Evolutionary conservation across 2,888 invertebrate genomes (phyloP).

Genomic region (Siphlonurus alternatus): DNA sequence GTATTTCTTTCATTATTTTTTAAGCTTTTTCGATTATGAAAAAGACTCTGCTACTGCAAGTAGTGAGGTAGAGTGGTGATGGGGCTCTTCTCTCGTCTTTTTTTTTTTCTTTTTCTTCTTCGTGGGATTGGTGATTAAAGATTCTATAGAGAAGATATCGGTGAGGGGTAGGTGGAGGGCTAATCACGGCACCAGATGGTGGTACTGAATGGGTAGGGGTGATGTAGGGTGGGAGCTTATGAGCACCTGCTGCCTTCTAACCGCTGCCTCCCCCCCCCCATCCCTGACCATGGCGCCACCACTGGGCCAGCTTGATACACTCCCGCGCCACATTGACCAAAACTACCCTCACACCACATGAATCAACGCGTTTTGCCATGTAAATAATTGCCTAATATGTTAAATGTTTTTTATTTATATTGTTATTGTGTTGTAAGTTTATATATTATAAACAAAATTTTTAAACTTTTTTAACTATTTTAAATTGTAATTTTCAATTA

Average conservation of each 20-base stretch:
- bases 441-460: neutral
- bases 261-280: neutral
- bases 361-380: neutral
- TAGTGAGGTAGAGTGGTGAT: neutral
- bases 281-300: neutral
- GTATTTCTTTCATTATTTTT: neutral
- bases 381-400: neutral
- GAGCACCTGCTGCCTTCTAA: neutral
- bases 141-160: neutral
- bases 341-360: neutral
- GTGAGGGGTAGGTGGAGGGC: neutral
- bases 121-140: neutral
- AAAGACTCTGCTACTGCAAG: neutral
- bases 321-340: neutral
- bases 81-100: neutral
- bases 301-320: neutral
- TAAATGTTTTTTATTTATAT: neutral
- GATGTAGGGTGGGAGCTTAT: neutral
- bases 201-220: neutral
- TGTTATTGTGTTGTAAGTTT: neutral
- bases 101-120: neutral
- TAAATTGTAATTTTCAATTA: neutral
- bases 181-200: neutral
- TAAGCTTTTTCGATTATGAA: neutral
- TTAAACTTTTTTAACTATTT: too few relatives aligned